phyloP scores from a whole-genome alignment of 2,888 invertebrate genomes.

The Hirtodrosophila duncani region DNA sequence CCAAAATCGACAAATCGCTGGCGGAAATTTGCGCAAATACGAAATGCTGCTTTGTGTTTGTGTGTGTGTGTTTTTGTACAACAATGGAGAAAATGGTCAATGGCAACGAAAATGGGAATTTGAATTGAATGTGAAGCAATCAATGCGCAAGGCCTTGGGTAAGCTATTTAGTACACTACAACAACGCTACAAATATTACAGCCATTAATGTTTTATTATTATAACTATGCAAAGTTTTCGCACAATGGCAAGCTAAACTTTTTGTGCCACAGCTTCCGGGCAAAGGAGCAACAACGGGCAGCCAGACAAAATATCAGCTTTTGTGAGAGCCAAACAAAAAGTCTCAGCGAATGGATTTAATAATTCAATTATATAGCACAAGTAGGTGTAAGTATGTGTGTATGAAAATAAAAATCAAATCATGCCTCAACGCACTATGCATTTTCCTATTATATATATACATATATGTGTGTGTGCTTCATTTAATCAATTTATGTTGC shows the following conservation, averaged over 20 bases:
- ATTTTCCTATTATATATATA: no score
- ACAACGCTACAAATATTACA: slow-evolving; percentile 54
- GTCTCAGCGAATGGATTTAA: slow-evolving; percentile 52
- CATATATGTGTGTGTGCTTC: neutral
- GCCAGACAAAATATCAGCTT: neutral
- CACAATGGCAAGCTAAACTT: slow-evolving; percentile 46
- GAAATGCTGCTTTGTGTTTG: slow-evolving; percentile 11
- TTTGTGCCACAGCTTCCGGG: slow-evolving; percentile 37
- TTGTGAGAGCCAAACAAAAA: slow-evolving; percentile 32
- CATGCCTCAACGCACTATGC: no score
- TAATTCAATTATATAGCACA: slow-evolving; percentile 65
- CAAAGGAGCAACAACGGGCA: slow-evolving; percentile 33
- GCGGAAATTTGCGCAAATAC: slow-evolving; percentile 51
- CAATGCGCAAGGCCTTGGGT: slow-evolving; percentile 29
- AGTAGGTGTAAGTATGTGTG: slow-evolving; percentile 50
- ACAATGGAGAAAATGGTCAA: no score
- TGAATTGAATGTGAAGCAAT: slow-evolving; percentile 33
- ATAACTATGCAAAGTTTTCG: slow-evolving; percentile 51
- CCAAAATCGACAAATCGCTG: slow-evolving; percentile 48
- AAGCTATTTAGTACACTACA: slow-evolving; percentile 6
- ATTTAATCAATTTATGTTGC: no score
- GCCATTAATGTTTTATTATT: slow-evolving; percentile 65
- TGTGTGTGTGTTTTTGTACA: slow-evolving; percentile 3
- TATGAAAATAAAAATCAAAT: slow-evolving; percentile 20
- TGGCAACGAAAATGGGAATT: slow-evolving; percentile 25